Conservation (phyloP, 2,888 invertebrate genomes). For the Limnephilus marmoratus region DNA sequence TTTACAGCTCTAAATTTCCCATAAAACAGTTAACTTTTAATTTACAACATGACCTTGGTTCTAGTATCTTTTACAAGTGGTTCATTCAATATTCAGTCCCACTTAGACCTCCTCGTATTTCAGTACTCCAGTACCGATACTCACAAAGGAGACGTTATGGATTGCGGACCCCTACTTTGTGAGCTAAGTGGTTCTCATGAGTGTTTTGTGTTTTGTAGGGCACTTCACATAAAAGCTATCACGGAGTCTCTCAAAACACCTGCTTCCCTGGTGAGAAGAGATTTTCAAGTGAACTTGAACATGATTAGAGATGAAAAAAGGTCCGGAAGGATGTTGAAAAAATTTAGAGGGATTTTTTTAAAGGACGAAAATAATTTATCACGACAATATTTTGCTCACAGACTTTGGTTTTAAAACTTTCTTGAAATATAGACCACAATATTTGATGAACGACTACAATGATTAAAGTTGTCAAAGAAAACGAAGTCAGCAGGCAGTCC, state of each 20-base stretch:
- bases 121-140: not conserved
- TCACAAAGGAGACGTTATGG: not conserved
- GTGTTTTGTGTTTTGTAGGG: conserved; percentile 38
- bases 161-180: not conserved
- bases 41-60: conserved; percentile 9
- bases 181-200: conserved; percentile 46
- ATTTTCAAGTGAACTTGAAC: conserved; percentile 34
- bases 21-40: not conserved
- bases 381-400: not conserved
- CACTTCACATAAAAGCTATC: conserved; percentile 57
- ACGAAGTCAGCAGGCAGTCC: not conserved
- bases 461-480: not conserved
- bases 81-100: conserved; percentile 30
- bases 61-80: conserved; percentile 12
- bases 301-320: not conserved
- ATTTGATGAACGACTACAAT: too few species aligned
- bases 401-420: not conserved
- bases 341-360: not conserved
- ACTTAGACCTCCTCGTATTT: conserved; percentile 38
- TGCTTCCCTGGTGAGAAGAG: conserved; percentile 41
- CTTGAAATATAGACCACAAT: not conserved
- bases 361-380: not conserved
- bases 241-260: conserved; percentile 39
- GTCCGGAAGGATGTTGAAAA: not conserved
- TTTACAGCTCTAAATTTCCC: not conserved